These are phyloP conservation scores for Nesoenas mayeri DNA, from an alignment of 2,113 vertebrate species.

Conservation along the genomic window DNA sequence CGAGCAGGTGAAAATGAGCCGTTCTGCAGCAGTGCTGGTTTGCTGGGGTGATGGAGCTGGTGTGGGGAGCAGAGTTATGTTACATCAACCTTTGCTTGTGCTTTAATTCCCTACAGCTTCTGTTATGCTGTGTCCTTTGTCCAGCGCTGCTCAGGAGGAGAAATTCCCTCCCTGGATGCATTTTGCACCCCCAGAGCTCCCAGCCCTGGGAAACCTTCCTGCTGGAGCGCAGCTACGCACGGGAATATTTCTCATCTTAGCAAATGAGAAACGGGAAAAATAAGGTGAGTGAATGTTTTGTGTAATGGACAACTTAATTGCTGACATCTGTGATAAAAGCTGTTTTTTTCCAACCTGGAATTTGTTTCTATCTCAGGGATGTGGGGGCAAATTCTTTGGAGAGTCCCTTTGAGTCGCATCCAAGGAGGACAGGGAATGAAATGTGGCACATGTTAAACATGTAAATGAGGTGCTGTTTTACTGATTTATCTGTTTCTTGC, in stretches of 20 bases:
- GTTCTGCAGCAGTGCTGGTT: no score
- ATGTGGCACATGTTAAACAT: constrained; percentile 67
- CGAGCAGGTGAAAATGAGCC: neutral
- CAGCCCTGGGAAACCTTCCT: neutral
- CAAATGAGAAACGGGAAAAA: neutral
- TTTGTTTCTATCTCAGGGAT: constrained; percentile 49
- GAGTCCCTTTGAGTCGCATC: constrained; percentile 56
- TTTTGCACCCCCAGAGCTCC: neutral
- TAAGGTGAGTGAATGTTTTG: constrained; percentile 21
- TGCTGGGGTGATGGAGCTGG: no score
- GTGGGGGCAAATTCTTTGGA: constrained; percentile 55
- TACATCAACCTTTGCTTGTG: rapidly evolving
- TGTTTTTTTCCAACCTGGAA: neutral
- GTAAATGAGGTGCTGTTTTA: constrained; percentile 65
- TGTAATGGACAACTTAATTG: constrained; percentile 37
- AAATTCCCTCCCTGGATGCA: neutral
- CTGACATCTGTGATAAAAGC: constrained; percentile 61
- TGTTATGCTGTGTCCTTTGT: no score
- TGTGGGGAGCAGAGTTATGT: rapidly evolving
- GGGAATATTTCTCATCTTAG: neutral
- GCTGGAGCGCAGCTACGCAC: neutral
- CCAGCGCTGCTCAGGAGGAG: neutral
- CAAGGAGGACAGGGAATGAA: constrained; percentile 58
- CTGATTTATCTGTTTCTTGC: constrained; percentile 65
- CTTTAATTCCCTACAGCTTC: neutral